Evolutionary conservation across 2,888 invertebrate genomes (phyloP).

Genomic region (Ariolimax columbianus): DNA sequence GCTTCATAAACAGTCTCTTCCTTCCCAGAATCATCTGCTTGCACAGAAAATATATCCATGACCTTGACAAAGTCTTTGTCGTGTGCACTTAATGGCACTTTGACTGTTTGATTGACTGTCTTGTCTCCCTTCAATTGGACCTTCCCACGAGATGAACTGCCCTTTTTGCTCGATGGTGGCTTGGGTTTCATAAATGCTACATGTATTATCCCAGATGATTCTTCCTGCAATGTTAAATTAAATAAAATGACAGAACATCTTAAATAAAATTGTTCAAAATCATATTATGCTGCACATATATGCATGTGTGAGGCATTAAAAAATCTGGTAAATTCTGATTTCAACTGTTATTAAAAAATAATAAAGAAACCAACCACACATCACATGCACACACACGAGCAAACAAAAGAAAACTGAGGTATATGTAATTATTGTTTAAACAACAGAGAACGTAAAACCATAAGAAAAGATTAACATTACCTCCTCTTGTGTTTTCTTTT

Average conservation of each 20-base stretch:
- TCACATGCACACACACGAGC: too few relatives aligned
- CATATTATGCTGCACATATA: neutral
- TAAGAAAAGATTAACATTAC: neutral
- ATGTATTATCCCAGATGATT: neutral
- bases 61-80: neutral
- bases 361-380: too few relatives aligned
- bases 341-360: too few relatives aligned
- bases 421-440: too few relatives aligned
- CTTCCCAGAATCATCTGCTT: neutral
- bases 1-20: neutral
- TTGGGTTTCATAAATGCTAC: neutral
- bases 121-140: neutral
- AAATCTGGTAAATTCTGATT: too few relatives aligned
- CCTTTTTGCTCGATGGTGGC: neutral
- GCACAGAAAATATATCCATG: too few relatives aligned
- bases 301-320: too few relatives aligned
- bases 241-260: neutral
- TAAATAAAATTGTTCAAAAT: neutral
- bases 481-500: neutral
- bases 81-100: neutral
- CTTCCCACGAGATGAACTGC: neutral
- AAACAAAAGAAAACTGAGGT: too few relatives aligned
- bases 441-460: neutral
- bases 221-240: neutral
- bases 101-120: neutral